Base-by-base conservation (phyloP, 2,888 invertebrate species). In the Strigamia transsilvanica region DNA sequence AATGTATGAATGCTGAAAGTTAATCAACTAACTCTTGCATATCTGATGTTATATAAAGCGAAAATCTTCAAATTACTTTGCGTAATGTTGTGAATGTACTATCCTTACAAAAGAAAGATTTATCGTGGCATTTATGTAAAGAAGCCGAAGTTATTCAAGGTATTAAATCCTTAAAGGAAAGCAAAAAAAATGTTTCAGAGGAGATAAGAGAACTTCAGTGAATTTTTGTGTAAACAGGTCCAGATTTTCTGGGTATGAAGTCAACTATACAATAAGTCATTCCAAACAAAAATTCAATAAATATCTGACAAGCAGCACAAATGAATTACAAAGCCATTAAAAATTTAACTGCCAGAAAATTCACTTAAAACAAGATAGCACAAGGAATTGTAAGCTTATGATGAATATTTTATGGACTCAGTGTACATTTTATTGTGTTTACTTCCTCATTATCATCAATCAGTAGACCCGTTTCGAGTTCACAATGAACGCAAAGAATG, bases 391-490 rank as follows among this genome's bases (percentile, higher is more conserved):
- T 18, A 1, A 56, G 56, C 56, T 21, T 27, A 6, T 18, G 4
- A 18, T 56, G 56, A 56, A 56, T 56, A 56, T 56, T 56, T 56
- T 56, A 56, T 56, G 18, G 21, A 56, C 56, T 18, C 13, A 51
- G 18, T 18, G 56, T 6, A 56, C 56, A 56, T 56, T 56, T 18
- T 56, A 56, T 18, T 56, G 51, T 51, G 56, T 56, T 56, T 56
- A 56, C 18, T 18, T 56, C 56, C 1, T 56, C 56, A 56, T 56
- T 56, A 56, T 56, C 56, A 18, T 56, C 56, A 56, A 56, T 56
- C 56, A 56, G n/a, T 56, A 18, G 9, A 18, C 21, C 21, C 56
- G n/a, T 56, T 56, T 18, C n/a, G n/a, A n/a, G 4, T 18, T 56
- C 21, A 56, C 56, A 21, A 56, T 18, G 56, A 21, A 56, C 21